Percentiles rank a stretch among this genome's conserved stretches.
phyloP scores from a whole-genome alignment of 1,140 invertebrate species.

The Aphidius gifuensis region DNA sequence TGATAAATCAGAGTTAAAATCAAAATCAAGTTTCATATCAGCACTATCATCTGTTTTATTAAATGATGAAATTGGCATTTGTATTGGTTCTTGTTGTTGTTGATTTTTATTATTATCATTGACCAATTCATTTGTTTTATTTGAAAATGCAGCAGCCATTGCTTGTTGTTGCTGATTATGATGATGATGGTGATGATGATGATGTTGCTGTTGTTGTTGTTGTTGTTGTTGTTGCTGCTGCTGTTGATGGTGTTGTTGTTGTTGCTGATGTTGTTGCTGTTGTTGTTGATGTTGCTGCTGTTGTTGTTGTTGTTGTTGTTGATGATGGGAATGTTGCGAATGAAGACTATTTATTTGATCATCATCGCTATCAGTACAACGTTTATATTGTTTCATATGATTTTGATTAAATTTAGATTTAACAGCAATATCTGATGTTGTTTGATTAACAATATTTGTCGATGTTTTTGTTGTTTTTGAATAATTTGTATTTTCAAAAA shows the following conservation, averaged over 20 bases:
- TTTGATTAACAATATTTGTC: too few species aligned
- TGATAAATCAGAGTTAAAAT: constrained; percentile 76
- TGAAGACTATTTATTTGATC: too few species aligned
- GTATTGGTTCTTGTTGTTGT: constrained; percentile 56
- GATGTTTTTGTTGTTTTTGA: constrained; percentile 55
- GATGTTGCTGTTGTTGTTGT: constrained; percentile 31
- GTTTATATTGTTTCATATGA: constrained; percentile 52
- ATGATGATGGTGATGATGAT: constrained; percentile 20
- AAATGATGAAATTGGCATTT: constrained; percentile 61
- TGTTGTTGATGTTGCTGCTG: too few species aligned
- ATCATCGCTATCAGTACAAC: constrained; percentile 35
- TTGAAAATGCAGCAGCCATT: constrained; percentile 59
- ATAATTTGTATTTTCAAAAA: constrained; percentile 90
- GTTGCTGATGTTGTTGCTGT: too few species aligned
- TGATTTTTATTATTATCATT: constrained; percentile 47
- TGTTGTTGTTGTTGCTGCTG: constrained; percentile 41
- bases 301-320: too few species aligned
- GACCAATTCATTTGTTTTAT: constrained; percentile 61
- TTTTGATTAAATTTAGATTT: constrained; percentile 53
- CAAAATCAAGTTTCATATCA: constrained; percentile 89
- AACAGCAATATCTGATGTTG: constrained; percentile 45
- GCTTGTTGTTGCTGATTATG: constrained; percentile 42
- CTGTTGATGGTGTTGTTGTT: constrained; percentile 24
- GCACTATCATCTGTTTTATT: constrained; percentile 73
- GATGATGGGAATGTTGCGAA: too few species aligned